Percentiles rank a stretch among this genome's conserved stretches.
phyloP scores from a whole-genome alignment of 2,888 invertebrate genomes.

The Athalia circularis region DNA sequence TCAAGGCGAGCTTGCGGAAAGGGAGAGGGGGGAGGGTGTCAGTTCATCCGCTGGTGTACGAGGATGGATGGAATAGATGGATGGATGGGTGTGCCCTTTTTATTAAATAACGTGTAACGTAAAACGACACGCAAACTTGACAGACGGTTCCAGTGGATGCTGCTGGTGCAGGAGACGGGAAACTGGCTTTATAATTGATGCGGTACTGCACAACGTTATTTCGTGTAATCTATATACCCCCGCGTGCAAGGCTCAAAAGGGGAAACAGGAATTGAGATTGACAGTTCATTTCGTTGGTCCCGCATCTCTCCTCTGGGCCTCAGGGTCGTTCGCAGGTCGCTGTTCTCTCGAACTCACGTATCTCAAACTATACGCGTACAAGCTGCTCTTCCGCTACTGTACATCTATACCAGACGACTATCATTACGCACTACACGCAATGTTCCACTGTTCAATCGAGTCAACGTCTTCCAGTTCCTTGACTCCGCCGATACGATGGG shows the following conservation, averaged over 20 bases:
- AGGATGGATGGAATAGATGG: slow-evolving; percentile 6
- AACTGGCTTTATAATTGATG: slow-evolving; percentile 56
- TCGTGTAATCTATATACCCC: slow-evolving; percentile 31
- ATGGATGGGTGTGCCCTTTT: not conserved
- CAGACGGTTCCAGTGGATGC: too few species aligned
- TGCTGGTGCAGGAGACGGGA: too few species aligned
- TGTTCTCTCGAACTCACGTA: not conserved
- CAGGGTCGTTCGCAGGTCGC: slow-evolving; percentile 29
- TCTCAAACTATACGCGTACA: not conserved
- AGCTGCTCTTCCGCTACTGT: slow-evolving; percentile 11
- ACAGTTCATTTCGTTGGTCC: slow-evolving; percentile 72
- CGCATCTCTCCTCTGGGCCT: slow-evolving; percentile 5
- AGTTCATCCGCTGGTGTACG: too few species aligned
- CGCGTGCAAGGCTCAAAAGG: slow-evolving; percentile 51
- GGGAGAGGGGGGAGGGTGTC: too few species aligned
- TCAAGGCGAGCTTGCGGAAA: too few species aligned
- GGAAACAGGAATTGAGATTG: slow-evolving; percentile 70
- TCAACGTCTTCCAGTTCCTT: not conserved
- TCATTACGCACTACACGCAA: not conserved
- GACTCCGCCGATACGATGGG: not conserved
- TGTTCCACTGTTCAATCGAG: not conserved
- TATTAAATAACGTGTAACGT: slow-evolving; percentile 28
- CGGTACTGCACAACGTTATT: slow-evolving; percentile 41
- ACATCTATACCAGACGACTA: not conserved
- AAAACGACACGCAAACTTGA: slow-evolving; percentile 8